phyloP scores from a whole-genome alignment of 2,888 invertebrate genomes.

The Prenolepis imparis region DNA sequence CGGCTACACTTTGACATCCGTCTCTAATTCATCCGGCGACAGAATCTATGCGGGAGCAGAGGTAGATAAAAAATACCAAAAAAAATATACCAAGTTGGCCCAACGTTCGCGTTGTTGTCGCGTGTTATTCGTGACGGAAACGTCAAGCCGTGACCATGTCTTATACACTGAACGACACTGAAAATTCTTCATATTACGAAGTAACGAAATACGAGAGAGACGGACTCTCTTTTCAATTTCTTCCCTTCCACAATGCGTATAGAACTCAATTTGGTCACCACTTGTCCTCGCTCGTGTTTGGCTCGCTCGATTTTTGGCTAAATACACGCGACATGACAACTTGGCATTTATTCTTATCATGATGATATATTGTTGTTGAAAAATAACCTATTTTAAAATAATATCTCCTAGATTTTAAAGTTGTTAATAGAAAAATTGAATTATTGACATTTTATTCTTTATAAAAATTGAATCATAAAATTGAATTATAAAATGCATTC shows the following conservation, averaged over 20 bases:
- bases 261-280: conserved; percentile 19
- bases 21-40: conserved; percentile 77
- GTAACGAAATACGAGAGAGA: conserved; percentile 38
- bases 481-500: background rate
- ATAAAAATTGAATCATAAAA: too few relatives aligned
- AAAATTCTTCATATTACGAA: conserved; percentile 42
- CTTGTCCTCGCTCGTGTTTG: background rate
- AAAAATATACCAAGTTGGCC: conserved; percentile 45
- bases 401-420: background rate
- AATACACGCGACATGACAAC: background rate
- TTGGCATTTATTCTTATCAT: background rate
- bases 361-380: background rate
- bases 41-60: conserved; percentile 59
- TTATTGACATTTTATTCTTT: too few relatives aligned
- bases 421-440: background rate
- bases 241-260: background rate
- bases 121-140: conserved; percentile 57
- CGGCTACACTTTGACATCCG: conserved; percentile 76
- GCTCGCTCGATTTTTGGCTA: conserved; percentile 12
- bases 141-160: conserved; percentile 70
- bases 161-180: conserved; percentile 30
- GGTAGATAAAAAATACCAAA: conserved; percentile 21
- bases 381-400: background rate
- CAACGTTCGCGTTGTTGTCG: conserved; percentile 39
- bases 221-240: conserved; percentile 35